Evolutionary conservation across 1,140 invertebrate genomes (phyloP), one percentile per base, ranked within the genome.

Genomic region (Ooceraea biroi): DNA sequence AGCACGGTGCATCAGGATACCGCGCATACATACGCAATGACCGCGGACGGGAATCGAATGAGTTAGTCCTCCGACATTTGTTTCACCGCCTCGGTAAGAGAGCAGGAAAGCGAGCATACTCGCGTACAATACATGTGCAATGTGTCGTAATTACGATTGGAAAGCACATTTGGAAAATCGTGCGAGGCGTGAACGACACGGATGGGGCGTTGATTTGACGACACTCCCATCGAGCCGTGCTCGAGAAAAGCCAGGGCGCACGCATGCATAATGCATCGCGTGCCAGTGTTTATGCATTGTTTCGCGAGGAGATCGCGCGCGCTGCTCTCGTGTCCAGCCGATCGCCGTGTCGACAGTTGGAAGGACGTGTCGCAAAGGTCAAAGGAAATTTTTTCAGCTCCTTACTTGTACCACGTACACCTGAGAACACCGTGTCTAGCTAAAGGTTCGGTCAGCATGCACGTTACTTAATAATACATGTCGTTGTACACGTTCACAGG

Each of bases 181-280:
- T 17, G 78, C 80, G 76, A 92, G 91, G 91, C 91, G 92, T 92
- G 89, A 93, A 91, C 88, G 86, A 90, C 91, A 91, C 77, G 91
- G 82, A 90, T 89, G 85, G 90, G 93, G 91, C 93, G 92, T 92
- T 86, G 89, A 93, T 93, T 89, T 90, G 91, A 92, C 88, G 91
- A 92, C 90, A 91, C 91, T 93, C 91, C 92, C 91, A 92, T 89
- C 44, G 77, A 69, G 61, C 84, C 68, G 60, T 46, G 85, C 58
- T 82, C 87, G 83, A 86, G 90, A 90, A 88, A 89, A 90, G 66
- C 77, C 69, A 72, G 69, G 63, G 83, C 87, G 85, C 85, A 76
- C 69, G 80, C 85, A 92, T 93, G 93, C 90, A 93, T 93, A 87
- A 93, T 93, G 91, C 90, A 93, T 93, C 58, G 82, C 84, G 77